Conservation (phyloP, 2,797 vertebrate species). For the Pygocentrus nattereri region DNA sequence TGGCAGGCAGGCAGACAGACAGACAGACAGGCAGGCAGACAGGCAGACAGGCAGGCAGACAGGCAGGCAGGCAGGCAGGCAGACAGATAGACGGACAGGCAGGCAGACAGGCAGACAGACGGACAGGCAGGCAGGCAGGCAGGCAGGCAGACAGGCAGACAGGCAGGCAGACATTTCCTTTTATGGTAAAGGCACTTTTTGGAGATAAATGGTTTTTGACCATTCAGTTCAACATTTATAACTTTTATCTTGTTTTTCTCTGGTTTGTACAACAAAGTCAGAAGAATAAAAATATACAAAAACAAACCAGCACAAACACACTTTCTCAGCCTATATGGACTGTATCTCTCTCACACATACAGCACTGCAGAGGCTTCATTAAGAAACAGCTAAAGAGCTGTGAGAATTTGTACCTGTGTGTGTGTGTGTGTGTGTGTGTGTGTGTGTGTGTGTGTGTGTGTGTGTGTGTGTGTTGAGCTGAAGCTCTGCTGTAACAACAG, state of each 20-base stretch:
- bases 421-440: conserved; percentile 41
- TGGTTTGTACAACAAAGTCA: not conserved
- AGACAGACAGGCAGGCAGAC: not conserved
- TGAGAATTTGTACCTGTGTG: conserved; percentile 58
- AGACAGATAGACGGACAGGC: not conserved
- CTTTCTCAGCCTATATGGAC: not conserved
- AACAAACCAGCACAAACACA: conserved; percentile 18
- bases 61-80: not conserved
- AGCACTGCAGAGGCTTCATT: conserved; percentile 52
- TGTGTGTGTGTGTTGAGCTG: not conserved
- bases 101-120: too few species aligned
- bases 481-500: conserved; percentile 62
- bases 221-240: too few species aligned
- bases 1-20: not conserved
- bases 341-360: not conserved
- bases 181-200: too few species aligned
- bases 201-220: too few species aligned
- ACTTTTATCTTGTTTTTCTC: too few species aligned
- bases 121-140: too few species aligned
- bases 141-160: conserved; percentile 7
- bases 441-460: conserved; percentile 27
- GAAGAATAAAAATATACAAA: not conserved
- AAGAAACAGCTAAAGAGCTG: conserved; percentile 59
- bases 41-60: not conserved
- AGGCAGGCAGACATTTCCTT: too few species aligned